phyloP scores from a whole-genome alignment of 2,888 invertebrate genomes.

The Lacanobia oleracea region DNA sequence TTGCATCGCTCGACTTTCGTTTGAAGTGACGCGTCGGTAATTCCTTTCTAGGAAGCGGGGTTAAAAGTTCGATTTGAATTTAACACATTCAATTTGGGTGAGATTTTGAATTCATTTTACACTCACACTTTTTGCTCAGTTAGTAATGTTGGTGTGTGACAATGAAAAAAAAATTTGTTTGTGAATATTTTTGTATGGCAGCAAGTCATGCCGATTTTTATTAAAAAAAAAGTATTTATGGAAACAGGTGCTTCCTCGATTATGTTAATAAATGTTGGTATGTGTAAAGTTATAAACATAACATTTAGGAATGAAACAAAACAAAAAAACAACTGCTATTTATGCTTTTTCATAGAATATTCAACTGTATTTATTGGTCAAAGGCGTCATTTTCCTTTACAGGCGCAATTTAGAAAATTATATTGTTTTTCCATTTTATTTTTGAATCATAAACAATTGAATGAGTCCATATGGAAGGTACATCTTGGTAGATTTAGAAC shows the following conservation, averaged over 20 bases:
- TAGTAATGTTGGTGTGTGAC: background rate
- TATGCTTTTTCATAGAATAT: background rate
- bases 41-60: background rate
- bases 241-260: background rate
- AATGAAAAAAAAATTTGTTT: background rate
- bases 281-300: background rate
- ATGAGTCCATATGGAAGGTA: background rate
- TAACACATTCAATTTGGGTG: background rate
- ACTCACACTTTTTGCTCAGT: background rate
- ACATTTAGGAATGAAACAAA: background rate
- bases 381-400: background rate
- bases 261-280: background rate
- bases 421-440: background rate
- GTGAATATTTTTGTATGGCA: slow-evolving; percentile 24
- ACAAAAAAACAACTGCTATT: background rate
- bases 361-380: background rate
- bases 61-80: background rate
- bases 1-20: background rate
- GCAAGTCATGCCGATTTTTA: background rate
- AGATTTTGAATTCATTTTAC: background rate
- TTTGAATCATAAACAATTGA: background rate
- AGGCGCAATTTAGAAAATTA: background rate
- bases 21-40: background rate
- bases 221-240: background rate
- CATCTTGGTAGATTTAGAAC: slow-evolving; percentile 31